These are phyloP conservation scores for Chaetodon trifasciatus DNA, from an alignment of 2,797 vertebrate genomes.

Conservation along the genomic window DNA sequence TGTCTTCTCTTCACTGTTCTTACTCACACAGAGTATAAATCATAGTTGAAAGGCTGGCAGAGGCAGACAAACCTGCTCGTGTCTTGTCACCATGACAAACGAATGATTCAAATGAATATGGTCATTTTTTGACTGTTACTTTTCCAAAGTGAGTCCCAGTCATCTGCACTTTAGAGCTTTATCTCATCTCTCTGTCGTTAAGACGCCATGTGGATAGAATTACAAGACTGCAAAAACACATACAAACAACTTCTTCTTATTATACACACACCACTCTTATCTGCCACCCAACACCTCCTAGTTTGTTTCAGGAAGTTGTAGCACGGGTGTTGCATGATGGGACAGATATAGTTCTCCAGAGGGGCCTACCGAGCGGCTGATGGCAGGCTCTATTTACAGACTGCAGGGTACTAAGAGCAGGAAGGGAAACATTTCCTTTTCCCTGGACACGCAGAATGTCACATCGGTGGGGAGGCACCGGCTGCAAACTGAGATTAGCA, in stretches of 20 bases:
- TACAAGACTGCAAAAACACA: constrained; percentile 23
- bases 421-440: constrained; percentile 80
- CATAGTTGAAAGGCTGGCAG: background rate
- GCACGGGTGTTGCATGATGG: constrained; percentile 60
- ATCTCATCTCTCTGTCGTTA: constrained; percentile 6
- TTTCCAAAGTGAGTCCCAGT: background rate
- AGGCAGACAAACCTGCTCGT: background rate
- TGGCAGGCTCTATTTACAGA: constrained; percentile 78
- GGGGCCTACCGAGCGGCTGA: constrained; percentile 45
- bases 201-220: constrained; percentile 2
- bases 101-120: background rate
- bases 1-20: background rate
- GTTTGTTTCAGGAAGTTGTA: constrained; percentile 76
- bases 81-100: background rate
- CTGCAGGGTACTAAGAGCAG: constrained; percentile 69
- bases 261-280: constrained; percentile 39
- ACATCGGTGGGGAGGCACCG: constrained; percentile 63
- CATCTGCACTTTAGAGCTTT: background rate
- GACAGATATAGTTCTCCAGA: constrained; percentile 71
- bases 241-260: constrained; percentile 29
- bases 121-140: background rate
- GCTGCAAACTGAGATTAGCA: constrained; percentile 79
- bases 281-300: constrained; percentile 46
- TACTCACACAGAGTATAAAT: background rate
- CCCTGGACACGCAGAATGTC: constrained; percentile 72